phyloP scores from a whole-genome alignment of 2,888 invertebrate genomes.

The Cyclophora albipunctata region DNA sequence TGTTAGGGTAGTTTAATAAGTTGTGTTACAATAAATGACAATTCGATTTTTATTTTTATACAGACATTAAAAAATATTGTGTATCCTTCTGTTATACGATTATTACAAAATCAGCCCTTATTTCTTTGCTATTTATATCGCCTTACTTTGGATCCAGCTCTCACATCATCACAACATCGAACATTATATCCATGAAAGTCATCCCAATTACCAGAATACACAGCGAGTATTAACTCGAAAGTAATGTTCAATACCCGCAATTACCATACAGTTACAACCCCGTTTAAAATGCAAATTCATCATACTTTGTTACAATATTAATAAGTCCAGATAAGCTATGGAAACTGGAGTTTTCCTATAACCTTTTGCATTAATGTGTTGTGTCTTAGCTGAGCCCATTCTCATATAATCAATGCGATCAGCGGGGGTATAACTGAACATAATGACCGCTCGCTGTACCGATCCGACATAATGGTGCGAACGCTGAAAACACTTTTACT shows the following conservation, averaged over 20 bases:
- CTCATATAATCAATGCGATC: slow-evolving; percentile 56
- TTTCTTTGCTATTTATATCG: too few relatives aligned
- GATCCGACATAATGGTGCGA: slow-evolving; percentile 49
- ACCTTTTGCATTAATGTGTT: slow-evolving; percentile 10
- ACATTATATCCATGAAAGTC: too few relatives aligned
- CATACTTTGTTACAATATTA: slow-evolving; percentile 14
- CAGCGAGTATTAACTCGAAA: too few relatives aligned
- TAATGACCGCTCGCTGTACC: slow-evolving; percentile 35
- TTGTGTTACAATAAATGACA: too few relatives aligned
- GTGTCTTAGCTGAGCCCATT: slow-evolving; percentile 33
- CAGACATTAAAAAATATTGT: too few relatives aligned
- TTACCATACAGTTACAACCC: not conserved
- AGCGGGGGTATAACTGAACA: slow-evolving; percentile 50
- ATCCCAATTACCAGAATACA: too few relatives aligned
- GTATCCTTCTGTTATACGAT: too few relatives aligned
- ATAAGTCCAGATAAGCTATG: slow-evolving; percentile 27
- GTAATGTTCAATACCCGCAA: not conserved
- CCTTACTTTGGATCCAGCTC: too few relatives aligned
- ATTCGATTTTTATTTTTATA: too few relatives aligned
- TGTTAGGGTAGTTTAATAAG: too few relatives aligned
- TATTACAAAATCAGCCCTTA: too few relatives aligned
- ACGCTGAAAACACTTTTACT: slow-evolving; percentile 56
- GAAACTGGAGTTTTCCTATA: slow-evolving; percentile 35
- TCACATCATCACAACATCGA: too few relatives aligned
- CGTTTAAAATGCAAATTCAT: slow-evolving; percentile 12